Percentiles rank a stretch among this genome's conserved stretches.
Evolutionary conservation across 2,888 invertebrate genomes (phyloP).

Genomic region (Drosophila peninsularis): DNA sequence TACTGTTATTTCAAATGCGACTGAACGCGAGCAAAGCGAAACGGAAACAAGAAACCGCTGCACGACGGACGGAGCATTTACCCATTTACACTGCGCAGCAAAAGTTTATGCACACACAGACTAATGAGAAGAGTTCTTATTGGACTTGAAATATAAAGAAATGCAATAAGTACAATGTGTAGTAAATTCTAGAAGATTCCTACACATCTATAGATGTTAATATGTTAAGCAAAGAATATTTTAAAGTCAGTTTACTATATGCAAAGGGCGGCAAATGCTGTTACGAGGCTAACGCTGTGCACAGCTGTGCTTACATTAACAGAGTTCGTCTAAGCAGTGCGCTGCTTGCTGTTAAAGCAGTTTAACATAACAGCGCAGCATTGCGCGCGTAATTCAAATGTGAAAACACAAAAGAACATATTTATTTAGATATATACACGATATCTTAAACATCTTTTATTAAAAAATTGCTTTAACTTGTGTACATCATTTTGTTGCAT

Average conservation of each 20-base stretch:
- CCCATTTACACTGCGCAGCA: conserved; percentile 47
- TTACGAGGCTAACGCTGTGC: conserved; percentile 7
- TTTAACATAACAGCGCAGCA: conserved; percentile 1
- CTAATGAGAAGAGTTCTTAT: neutral
- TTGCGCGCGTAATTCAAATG: conserved; percentile 17
- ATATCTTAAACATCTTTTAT: neutral
- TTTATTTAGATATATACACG: neutral
- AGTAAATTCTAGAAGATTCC: neutral
- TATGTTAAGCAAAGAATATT: neutral
- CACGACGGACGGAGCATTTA: conserved; percentile 29
- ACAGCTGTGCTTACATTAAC: conserved; percentile 18
- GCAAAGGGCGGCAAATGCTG: neutral
- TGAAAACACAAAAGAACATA: neutral
- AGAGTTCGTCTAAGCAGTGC: neutral
- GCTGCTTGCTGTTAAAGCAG: neutral
- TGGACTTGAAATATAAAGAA: neutral
- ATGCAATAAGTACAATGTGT: neutral
- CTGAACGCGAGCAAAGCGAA: conserved; percentile 51
- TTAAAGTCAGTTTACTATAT: neutral
- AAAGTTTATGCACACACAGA: conserved; percentile 1
- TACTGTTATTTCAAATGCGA: conserved; percentile 55
- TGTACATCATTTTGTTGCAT: conserved; percentile 14
- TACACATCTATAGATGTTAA: neutral
- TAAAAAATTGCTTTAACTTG: conserved; percentile 39
- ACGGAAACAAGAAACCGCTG: conserved; percentile 63